A percentile compares a stretch with the other conserved stretches of the same genome.
These are phyloP conservation scores for Megastigmus dorsalis DNA, from an alignment of 2,888 invertebrate genomes.

Conservation along the genomic window DNA sequence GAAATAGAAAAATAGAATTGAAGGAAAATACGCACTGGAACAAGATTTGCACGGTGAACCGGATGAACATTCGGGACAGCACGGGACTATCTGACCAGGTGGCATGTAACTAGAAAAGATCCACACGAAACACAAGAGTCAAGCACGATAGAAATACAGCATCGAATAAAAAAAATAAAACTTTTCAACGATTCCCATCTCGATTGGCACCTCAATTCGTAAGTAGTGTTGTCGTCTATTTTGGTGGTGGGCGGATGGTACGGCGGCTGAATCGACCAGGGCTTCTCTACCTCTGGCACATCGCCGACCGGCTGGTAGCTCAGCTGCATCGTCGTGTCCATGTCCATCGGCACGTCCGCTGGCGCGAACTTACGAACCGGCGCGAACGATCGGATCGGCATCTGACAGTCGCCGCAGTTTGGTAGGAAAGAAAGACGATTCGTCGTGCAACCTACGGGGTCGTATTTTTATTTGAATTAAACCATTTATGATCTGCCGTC, in stretches of 20 bases:
- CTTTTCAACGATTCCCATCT: too few species aligned
- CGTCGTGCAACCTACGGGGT: conserved; percentile 79
- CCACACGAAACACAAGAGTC: too few species aligned
- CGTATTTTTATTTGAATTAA: too few species aligned
- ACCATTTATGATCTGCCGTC: too few species aligned
- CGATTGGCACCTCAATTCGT: conserved; percentile 80
- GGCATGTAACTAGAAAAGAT: conserved; percentile 65
- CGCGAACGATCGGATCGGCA: conserved; percentile 75
- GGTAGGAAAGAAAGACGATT: conserved; percentile 79
- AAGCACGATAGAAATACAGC: too few species aligned
- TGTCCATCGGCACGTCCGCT: conserved; percentile 76
- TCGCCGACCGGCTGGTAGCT: conserved; percentile 75
- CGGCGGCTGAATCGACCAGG: conserved; percentile 72
- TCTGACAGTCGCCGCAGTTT: conserved; percentile 75
- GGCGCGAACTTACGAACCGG: conserved; percentile 76
- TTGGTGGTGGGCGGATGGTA: conserved; percentile 72
- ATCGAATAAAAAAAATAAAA: too few species aligned
- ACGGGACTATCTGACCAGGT: conserved; percentile 65
- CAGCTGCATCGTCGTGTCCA: conserved; percentile 76
- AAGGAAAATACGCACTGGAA: conserved; percentile 20
- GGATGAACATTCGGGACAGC: conserved; percentile 24
- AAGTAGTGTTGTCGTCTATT: conserved; percentile 78
- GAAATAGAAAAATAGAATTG: too few species aligned
- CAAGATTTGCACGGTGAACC: neutral
- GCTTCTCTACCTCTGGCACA: conserved; percentile 70